These are phyloP conservation scores for Sialis fuliginosa DNA, from an alignment of 2,888 invertebrate genomes.

Conservation along the genomic window DNA sequence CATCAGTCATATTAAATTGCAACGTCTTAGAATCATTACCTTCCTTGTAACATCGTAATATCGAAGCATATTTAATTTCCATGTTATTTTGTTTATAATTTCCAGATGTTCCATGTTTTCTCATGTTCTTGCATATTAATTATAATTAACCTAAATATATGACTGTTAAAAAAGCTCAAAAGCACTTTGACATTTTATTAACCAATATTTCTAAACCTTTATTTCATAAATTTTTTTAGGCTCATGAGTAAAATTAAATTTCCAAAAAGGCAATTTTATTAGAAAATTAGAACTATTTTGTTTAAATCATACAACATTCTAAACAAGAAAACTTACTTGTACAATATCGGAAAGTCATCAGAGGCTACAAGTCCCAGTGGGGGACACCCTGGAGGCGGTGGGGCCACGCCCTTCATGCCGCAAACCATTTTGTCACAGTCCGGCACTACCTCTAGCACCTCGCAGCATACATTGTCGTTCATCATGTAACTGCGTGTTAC, in stretches of 20 bases:
- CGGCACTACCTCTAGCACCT: slow-evolving; percentile 70
- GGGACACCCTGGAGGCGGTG: slow-evolving; percentile 48
- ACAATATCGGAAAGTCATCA: slow-evolving; percentile 63
- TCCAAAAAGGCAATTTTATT: not conserved
- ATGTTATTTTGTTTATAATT: too few species aligned
- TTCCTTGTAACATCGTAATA: too few species aligned
- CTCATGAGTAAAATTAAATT: not conserved
- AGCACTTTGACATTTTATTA: too few species aligned
- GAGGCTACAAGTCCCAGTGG: slow-evolving; percentile 68
- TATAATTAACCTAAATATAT: too few species aligned
- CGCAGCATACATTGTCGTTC: slow-evolving; percentile 76
- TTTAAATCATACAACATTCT: not conserved
- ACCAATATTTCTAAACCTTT: too few species aligned
- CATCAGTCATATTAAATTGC: too few species aligned
- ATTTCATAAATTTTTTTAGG: not conserved
- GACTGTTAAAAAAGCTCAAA: too few species aligned
- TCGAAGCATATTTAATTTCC: too few species aligned
- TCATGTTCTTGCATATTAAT: too few species aligned
- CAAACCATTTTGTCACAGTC: slow-evolving; percentile 76
- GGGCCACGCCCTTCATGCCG: slow-evolving; percentile 66
- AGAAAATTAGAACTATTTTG: not conserved
- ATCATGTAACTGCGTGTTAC: slow-evolving; percentile 58
- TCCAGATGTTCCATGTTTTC: too few species aligned
- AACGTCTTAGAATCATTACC: too few species aligned
- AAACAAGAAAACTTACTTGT: slow-evolving; percentile 51